Evolutionary conservation across 2,888 invertebrate species (phyloP).

Genomic region (Meiosimyza decipiens): DNA sequence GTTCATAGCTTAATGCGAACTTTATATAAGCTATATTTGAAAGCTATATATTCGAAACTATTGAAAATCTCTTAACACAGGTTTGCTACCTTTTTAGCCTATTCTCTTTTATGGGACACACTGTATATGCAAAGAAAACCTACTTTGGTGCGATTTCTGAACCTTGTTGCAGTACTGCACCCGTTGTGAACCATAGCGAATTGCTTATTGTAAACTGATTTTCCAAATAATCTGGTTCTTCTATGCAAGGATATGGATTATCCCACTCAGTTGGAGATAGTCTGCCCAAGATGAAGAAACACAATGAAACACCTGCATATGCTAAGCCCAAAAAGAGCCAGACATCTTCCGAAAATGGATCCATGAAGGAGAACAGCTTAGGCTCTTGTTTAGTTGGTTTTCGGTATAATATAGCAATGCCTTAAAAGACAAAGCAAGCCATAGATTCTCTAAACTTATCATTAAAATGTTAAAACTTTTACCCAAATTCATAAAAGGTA

Average conservation of each 20-base stretch:
- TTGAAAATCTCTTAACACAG: no score
- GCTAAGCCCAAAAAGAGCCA: constrained; percentile 87
- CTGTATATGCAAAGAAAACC: constrained; percentile 51
- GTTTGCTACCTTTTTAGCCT: no score
- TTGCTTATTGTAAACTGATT: constrained; percentile 86
- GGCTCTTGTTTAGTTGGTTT: constrained; percentile 87
- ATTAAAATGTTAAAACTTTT: constrained; percentile 35
- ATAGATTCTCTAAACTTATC: not conserved
- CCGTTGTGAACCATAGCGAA: constrained; percentile 89
- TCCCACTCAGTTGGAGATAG: constrained; percentile 89
- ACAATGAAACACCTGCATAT: constrained; percentile 78
- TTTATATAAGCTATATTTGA: no score
- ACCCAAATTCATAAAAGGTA: constrained; percentile 94
- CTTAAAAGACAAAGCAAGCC: constrained; percentile 58
- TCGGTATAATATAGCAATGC: constrained; percentile 89
- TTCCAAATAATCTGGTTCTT: constrained; percentile 83
- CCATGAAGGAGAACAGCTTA: constrained; percentile 89
- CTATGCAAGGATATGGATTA: constrained; percentile 86
- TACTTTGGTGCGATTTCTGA: constrained; percentile 89
- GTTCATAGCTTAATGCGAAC: no score
- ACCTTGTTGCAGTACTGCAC: constrained; percentile 86
- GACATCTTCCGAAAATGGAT: constrained; percentile 86
- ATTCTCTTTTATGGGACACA: no score
- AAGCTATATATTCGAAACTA: no score
- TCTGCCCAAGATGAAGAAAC: constrained; percentile 83